These are phyloP conservation scores for Nothura maculosa DNA, from an alignment of 2,797 vertebrate species.

Conservation along the genomic window DNA sequence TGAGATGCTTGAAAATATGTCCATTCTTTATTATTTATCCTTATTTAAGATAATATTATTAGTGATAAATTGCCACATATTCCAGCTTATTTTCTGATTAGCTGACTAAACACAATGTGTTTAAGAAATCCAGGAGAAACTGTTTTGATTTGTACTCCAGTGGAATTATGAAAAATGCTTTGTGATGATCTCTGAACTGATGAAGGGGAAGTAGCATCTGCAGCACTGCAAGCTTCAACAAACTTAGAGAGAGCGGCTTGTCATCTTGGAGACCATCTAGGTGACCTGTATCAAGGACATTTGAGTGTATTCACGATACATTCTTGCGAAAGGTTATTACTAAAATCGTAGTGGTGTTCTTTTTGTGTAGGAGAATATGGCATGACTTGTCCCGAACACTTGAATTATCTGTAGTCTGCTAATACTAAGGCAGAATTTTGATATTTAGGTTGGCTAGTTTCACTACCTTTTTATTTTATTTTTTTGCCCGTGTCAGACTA, in stretches of 20 bases:
- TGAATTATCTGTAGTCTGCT: constrained; percentile 1
- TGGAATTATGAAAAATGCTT: neutral
- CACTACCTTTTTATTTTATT: neutral
- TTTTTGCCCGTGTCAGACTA: neutral
- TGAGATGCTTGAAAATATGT: neutral
- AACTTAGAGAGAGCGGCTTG: neutral
- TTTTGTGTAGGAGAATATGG: neutral
- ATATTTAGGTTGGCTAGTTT: neutral
- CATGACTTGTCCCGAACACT: neutral
- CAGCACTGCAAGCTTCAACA: neutral
- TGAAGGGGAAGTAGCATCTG: neutral
- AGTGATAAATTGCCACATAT: neutral
- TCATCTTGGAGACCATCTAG: neutral
- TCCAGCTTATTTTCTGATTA: neutral
- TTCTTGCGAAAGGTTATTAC: neutral
- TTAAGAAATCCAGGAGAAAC: neutral
- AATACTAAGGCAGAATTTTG: neutral
- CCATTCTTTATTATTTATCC: neutral
- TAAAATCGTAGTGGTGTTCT: neutral
- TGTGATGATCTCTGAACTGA: neutral
- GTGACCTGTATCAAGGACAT: neutral
- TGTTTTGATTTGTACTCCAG: neutral
- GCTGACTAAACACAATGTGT: neutral
- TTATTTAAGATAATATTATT: neutral
- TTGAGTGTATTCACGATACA: neutral